Base-by-base conservation (phyloP, 2,113 vertebrate species). In the Gymnocephalus cernua region DNA sequence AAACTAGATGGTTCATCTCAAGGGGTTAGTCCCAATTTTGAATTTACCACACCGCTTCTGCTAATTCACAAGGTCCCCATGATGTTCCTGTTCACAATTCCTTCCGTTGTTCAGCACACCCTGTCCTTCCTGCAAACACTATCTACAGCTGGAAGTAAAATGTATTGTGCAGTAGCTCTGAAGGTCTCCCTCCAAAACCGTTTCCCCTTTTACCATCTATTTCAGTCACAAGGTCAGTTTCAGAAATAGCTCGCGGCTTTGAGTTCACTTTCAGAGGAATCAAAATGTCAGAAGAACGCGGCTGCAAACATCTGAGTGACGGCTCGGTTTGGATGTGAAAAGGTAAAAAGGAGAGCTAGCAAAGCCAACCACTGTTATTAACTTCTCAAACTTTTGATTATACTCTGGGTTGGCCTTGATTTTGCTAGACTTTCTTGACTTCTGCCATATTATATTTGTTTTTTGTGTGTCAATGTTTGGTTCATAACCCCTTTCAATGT, bases 161-260 rank as follows among this genome's bases (percentile, higher is more conserved):
- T 29, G 68, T 0, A 3, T n/a, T 6, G 56, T 23, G 48, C 45
- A 12, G 13, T 8, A 35, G 44, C 45, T 45, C 25, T 63, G 58
- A 71, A 71, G 76, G 72, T 74, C 81, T 38, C 25, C 29, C 12
- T 72, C 58, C 58, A 54, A 58, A 84, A 84, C 15, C 12, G 41
- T 83, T 85, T 74, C 58, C 27, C 35, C 65, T 72, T 80, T 80
- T 72, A 25, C 19, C 38, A 0, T 86, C 85, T 86, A 86, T 82
- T 88, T 85, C 79, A 27, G 71, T 66, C 87, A 35, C 87, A 88
- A 89, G 83, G 91, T 80, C 83, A 27, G 62, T 0, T 48, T 47
- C 71, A 77, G n/a, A 77, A 84, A 87, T 82, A 91, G 50, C 62
- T 35, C 0, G 0, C 32, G 13, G 67, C 67, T 66, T 19, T 68